Base-by-base conservation (phyloP, 1,140 invertebrate genomes). In the Epicauta chinensis region DNA sequence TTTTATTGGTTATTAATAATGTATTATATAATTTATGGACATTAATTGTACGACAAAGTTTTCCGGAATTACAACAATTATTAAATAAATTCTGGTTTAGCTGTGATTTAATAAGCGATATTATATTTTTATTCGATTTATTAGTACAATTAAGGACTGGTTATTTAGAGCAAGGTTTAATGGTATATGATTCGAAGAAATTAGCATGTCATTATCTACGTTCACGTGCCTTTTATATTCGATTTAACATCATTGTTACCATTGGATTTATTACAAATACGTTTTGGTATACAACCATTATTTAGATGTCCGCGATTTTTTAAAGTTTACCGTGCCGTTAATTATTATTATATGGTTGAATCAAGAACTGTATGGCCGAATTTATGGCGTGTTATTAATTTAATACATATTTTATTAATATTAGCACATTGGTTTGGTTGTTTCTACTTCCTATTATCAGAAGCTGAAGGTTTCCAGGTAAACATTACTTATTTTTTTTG, bases 371-470 rank as follows among this genome's bases (percentile, higher is more conserved):
- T 95, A 30, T 97, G 93, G 73, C 94, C 94, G 3, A 97, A 97
- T 73, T 79, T 97, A 62, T 94, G 93, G 88, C 78, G 94, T n/a
- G 93, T 97, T 15, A 80, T 94, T 53, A 97, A 96, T 73, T 76
- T 97, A 16, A 91, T 95, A 53, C 94, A 97, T 70, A 95, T 97
- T 61, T 79, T 97, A 30, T 81, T 97, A 53, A 89, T 97, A 58
- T 78, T 96, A 53, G 92, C 92, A 14, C 94, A 97, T 67, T 97
- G 93, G 93, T 97, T 97, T 69, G 93, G 93, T 30, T 96, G 93
- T 69, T 97, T 97, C 75, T 97, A 97, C 76, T 97, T 91, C 75
- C 73, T 97, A 51, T 80, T 97, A 15, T 94, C 91, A 3, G 91
- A 96, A 68, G 86, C 87, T 16, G 93, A 97, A 73, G 84, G 83